These are phyloP conservation scores for Dendroctonus valens DNA, from an alignment of 1,140 invertebrate genomes.

Conservation along the genomic window DNA sequence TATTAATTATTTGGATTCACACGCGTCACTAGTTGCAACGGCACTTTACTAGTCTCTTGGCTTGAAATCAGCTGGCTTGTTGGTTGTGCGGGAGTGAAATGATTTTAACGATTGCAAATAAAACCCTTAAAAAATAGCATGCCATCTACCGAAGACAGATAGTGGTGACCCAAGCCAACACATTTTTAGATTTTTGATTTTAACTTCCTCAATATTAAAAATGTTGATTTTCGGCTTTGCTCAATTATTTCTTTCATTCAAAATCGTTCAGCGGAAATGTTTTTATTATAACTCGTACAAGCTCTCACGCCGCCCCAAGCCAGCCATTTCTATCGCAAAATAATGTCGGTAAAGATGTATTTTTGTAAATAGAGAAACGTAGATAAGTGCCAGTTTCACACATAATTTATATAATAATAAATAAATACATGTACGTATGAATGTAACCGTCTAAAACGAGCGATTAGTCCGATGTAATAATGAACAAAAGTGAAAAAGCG, in stretches of 20 bases:
- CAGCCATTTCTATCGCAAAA: constrained; percentile 5
- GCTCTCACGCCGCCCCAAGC: background rate
- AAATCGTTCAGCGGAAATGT: background rate
- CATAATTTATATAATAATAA: constrained; percentile 32
- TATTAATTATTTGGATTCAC: too few relatives aligned
- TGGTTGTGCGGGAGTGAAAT: constrained; percentile 2
- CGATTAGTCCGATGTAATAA: constrained; percentile 6
- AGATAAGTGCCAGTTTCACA: constrained; percentile 48
- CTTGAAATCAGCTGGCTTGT: constrained; percentile 9
- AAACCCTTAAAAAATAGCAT: too few relatives aligned
- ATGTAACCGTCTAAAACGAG: constrained; percentile 17
- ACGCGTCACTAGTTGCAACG: constrained; percentile 16
- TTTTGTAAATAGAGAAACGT: constrained; percentile 48
- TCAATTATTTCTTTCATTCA: too few relatives aligned
- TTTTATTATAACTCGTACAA: background rate
- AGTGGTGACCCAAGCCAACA: too few relatives aligned
- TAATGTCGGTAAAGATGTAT: constrained; percentile 45
- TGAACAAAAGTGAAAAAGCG: constrained; percentile 9
- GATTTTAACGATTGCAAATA: too few relatives aligned
- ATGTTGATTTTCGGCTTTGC: too few relatives aligned
- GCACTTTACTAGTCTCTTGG: constrained; percentile 26
- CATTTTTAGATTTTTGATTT: too few relatives aligned
- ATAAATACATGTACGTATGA: constrained; percentile 30
- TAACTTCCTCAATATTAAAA: too few relatives aligned
- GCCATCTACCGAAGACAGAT: too few relatives aligned